A percentile compares a stretch with the other conserved stretches of the same genome.
Evolutionary conservation across 2,797 vertebrate species (phyloP).

Genomic region (Phataginus tetradactyla): DNA sequence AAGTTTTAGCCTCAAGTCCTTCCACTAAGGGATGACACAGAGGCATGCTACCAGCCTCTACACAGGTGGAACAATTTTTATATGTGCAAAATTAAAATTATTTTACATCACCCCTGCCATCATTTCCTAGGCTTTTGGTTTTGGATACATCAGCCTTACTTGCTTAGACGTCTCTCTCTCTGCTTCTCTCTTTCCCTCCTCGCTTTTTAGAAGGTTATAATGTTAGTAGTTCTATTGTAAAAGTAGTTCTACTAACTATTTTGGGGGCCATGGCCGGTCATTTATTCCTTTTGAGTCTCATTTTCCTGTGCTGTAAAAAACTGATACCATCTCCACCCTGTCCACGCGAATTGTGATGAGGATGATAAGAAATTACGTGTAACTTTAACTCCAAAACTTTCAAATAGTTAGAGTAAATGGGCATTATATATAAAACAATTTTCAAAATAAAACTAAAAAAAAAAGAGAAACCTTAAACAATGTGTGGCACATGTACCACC

Average conservation of each 20-base stretch:
- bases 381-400: neutral
- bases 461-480: neutral
- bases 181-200: neutral
- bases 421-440: neutral
- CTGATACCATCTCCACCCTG: neutral
- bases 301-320: conserved; percentile 16
- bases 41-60: neutral
- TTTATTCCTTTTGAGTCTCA: neutral
- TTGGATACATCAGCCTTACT: neutral
- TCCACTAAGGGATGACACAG: neutral
- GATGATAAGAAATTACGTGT: neutral
- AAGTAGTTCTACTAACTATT: neutral
- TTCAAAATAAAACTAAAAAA: neutral
- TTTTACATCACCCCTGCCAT: neutral
- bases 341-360: neutral
- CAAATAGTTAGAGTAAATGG: neutral
- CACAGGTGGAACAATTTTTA: neutral
- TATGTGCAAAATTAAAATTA: neutral
- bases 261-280: neutral
- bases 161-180: neutral
- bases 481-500: neutral
- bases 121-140: neutral
- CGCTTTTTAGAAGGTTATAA: neutral
- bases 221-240: neutral
- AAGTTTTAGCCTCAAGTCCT: neutral